Percentiles rank a stretch among this genome's conserved stretches.
Conservation (phyloP, 2,888 invertebrate species). For the Leuctra nigra region DNA sequence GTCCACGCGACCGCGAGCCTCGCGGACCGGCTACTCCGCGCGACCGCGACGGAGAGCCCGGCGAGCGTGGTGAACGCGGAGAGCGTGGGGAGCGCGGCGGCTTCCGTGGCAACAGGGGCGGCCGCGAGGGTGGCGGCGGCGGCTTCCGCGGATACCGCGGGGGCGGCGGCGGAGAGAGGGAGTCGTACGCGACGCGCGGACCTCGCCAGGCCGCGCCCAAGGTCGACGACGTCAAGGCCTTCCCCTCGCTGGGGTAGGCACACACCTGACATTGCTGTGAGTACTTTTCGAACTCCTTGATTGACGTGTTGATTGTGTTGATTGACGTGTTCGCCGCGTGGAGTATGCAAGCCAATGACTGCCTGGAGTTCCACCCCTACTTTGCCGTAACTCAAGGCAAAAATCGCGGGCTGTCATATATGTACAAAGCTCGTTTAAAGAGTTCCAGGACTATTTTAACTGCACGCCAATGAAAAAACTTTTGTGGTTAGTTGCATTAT, state of each 20-base stretch:
- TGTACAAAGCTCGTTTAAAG: too few species aligned
- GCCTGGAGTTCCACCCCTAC: too few species aligned
- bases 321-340: too few species aligned
- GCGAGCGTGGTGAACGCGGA: constrained; percentile 48
- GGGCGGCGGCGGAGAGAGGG: constrained; percentile 29
- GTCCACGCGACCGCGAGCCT: background rate
- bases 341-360: too few species aligned
- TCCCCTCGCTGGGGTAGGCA: constrained; percentile 81
- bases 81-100: constrained; percentile 49
- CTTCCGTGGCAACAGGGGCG: constrained; percentile 45
- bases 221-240: constrained; percentile 93
- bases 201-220: constrained; percentile 55
- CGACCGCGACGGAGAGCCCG: constrained; percentile 16
- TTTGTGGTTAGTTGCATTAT: too few species aligned
- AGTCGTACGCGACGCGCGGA: constrained; percentile 18
- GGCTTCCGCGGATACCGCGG: constrained; percentile 33
- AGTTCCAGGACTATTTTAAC: too few species aligned
- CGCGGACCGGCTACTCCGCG: background rate
- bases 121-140: constrained; percentile 35
- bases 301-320: too few species aligned
- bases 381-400: too few species aligned
- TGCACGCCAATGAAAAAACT: too few species aligned
- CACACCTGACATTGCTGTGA: too few species aligned
- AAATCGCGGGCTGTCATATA: too few species aligned
- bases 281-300: too few species aligned